A percentile compares a stretch with the other conserved stretches of the same genome.
Conservation (phyloP, 2,113 vertebrate species). For the Lepisosteus oculatus region DNA sequence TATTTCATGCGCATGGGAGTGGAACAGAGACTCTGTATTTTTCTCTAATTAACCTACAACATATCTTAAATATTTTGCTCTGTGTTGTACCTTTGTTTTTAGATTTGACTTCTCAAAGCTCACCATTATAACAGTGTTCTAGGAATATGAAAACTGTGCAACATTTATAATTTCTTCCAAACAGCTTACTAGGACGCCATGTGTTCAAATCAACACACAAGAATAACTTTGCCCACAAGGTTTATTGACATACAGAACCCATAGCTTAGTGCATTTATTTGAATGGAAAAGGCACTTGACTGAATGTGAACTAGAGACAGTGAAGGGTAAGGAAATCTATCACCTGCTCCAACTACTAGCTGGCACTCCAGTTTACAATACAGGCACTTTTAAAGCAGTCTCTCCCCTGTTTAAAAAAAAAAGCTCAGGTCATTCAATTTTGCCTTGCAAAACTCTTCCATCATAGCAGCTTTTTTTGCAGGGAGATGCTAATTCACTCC, state of each 20-base stretch:
- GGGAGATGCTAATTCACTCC: conserved; percentile 46
- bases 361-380: conserved; percentile 70
- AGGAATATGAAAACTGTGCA: too few species aligned
- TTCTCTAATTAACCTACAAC: too few species aligned
- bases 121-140: too few species aligned
- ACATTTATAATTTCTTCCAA: too few species aligned
- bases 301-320: conserved; percentile 71
- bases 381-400: conserved; percentile 88
- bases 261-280: conserved; percentile 45
- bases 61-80: too few species aligned
- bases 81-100: too few species aligned
- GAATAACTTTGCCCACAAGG: conserved; percentile 45
- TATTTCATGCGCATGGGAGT: too few species aligned
- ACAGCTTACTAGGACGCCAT: too few species aligned
- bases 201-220: too few species aligned
- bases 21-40: too few species aligned
- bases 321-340: conserved; percentile 58
- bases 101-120: too few species aligned
- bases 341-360: conserved; percentile 63
- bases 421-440: conserved; percentile 53
- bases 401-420: conserved; percentile 39
- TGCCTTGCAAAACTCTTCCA: conserved; percentile 33
- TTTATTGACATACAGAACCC: conserved; percentile 76
- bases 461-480: not conserved
- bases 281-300: conserved; percentile 65